These are phyloP conservation scores for Cyclophora punctaria DNA, from an alignment of 2,888 invertebrate genomes.

Conservation along the genomic window DNA sequence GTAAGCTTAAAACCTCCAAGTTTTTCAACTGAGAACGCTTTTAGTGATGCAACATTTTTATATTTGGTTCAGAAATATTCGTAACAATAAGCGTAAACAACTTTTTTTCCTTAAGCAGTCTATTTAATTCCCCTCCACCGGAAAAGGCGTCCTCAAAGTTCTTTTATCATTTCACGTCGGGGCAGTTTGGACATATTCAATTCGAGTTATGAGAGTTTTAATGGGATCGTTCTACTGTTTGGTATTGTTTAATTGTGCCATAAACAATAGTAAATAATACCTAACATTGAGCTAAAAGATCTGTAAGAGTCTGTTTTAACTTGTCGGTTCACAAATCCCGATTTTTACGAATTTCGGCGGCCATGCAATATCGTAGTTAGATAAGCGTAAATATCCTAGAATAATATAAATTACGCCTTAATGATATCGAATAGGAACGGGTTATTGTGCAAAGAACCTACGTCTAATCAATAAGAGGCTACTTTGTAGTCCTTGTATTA, in stretches of 20 bases:
- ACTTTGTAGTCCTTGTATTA: no score
- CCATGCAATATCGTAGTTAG: no score
- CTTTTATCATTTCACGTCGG: slow-evolving; percentile 17
- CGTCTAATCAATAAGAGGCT: no score
- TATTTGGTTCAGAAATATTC: slow-evolving; percentile 34
- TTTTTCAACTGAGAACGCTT: slow-evolving; percentile 43
- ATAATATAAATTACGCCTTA: no score
- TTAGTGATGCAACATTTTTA: slow-evolving; percentile 42
- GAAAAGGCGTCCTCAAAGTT: slow-evolving; percentile 16
- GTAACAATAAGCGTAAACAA: slow-evolving; percentile 33
- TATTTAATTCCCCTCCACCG: slow-evolving; percentile 24
- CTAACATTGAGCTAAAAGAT: no score
- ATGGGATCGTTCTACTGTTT: background rate
- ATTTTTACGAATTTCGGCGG: no score
- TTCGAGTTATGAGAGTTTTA: slow-evolving; percentile 9
- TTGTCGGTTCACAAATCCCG: no score
- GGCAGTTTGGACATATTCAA: slow-evolving; percentile 13
- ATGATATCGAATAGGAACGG: no score
- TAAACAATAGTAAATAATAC: no score
- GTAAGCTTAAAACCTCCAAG: slow-evolving; percentile 60
- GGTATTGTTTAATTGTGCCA: background rate
- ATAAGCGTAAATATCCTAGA: no score
- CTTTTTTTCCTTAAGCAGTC: slow-evolving; percentile 25
- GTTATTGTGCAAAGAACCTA: no score
- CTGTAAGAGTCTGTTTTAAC: no score